Evolutionary conservation across 2,888 invertebrate genomes (phyloP).

Genomic region (Endotricha flammealis): DNA sequence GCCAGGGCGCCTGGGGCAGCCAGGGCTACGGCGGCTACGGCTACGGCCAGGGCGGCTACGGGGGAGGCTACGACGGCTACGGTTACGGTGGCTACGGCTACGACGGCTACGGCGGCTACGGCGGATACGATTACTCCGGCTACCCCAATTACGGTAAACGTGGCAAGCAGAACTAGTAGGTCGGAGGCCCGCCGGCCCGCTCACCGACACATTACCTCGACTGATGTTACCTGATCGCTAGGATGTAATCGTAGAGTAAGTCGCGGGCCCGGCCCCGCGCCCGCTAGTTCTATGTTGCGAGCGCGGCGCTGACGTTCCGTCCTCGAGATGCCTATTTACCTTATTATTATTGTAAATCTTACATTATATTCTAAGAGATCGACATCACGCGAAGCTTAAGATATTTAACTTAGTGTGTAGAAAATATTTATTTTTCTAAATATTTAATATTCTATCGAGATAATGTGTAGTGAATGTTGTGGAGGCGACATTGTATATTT

Average conservation of each 20-base stretch:
- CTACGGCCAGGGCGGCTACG: slow-evolving; percentile 84
- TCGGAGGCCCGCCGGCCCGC: slow-evolving; percentile 58
- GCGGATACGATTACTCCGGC: slow-evolving; percentile 89
- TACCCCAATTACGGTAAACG: slow-evolving; percentile 89
- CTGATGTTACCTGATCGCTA: slow-evolving; percentile 77
- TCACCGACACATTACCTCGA: slow-evolving; percentile 77
- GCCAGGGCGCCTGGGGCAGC: slow-evolving; percentile 82
- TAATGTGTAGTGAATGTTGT: slow-evolving; percentile 76
- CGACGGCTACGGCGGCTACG: slow-evolving; percentile 86
- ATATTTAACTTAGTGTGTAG: slow-evolving; percentile 75
- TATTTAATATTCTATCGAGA: slow-evolving; percentile 76
- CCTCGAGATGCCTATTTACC: slow-evolving; percentile 70
- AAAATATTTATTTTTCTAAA: slow-evolving; percentile 79
- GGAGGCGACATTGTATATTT: slow-evolving; percentile 64
- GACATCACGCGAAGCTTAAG: slow-evolving; percentile 73
- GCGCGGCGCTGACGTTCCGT: slow-evolving; percentile 68
- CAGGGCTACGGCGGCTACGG: slow-evolving; percentile 83
- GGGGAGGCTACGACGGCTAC: slow-evolving; percentile 86
- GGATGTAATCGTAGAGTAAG: slow-evolving; percentile 71
- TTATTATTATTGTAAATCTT: slow-evolving; percentile 52
- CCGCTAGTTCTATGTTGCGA: slow-evolving; percentile 54
- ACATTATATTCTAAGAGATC: slow-evolving; percentile 59
- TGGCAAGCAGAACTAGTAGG: slow-evolving; percentile 73
- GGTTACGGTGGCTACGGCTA: slow-evolving; percentile 86
- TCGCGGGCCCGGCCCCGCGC: slow-evolving; percentile 26